Base-by-base conservation (phyloP, 64 coral and sea anemone genomes). In the Montipora sp. region DNA sequence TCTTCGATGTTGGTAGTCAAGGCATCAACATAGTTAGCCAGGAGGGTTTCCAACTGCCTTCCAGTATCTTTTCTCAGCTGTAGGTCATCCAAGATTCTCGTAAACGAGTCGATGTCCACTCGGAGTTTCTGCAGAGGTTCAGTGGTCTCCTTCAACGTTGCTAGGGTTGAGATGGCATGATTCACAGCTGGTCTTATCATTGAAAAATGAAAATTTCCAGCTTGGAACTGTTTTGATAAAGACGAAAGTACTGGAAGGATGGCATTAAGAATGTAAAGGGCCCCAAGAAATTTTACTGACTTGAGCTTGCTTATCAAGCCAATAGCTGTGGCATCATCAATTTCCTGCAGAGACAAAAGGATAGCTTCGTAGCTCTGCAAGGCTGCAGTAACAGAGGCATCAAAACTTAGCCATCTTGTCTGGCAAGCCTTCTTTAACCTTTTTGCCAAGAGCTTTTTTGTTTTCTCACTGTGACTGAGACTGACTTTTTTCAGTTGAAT, bases 121-220 rank as follows among this genome's bases (percentile, higher is more conserved):
- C 43, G 7, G 10, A 81, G 55, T 60, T 81, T 81, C 10, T 81
- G n/a, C 21, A 81, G 27, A 23, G 51, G 79, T 22, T 81, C 5
- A 24, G 24, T 27, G 8, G 9, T 57, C 10, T 57, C 51, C 51
- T 57, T 0, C 51, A 57, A 57, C 6, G 51, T 10, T 10, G 6
- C 51, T 10, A 57, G 55, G 21, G 79, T 3, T 24, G 79, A 81
- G 51, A 81, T 59, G 19, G 79, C 79, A 10, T 55, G n/a, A 81
- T 81, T 81, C 1, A 81, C 77, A 48, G 77, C 77, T 53, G 75
- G 91, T n/a, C 78, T 24, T 68, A 93, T 87, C 43, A 85, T 85
- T 18, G 83, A 78, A 80, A 93, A 94, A 50, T 78, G 88, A 21
- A 94, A 77, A 50, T 87, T 94, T 20, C 92, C 92, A 89, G 48